Conservation (phyloP, 2,113 vertebrate species). For the Oreotrochilus melanogaster region DNA sequence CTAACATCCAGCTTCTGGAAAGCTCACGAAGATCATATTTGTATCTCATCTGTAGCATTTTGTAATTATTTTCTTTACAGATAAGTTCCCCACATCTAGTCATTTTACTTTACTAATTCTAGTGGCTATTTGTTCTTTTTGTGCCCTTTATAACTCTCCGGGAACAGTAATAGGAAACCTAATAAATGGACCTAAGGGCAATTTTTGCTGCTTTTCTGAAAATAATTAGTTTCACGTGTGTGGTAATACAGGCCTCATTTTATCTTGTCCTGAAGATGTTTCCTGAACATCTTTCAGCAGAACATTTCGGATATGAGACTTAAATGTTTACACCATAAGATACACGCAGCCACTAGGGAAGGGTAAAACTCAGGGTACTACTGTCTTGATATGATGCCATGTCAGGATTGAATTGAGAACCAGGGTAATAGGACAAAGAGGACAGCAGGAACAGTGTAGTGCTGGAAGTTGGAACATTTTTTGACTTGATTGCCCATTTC, state of each 20-base stretch:
- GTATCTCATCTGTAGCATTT: neutral
- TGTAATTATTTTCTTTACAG: neutral
- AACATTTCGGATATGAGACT: neutral
- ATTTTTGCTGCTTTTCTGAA: neutral
- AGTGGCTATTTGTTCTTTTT: neutral
- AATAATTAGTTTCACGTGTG: neutral
- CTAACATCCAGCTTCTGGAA: neutral
- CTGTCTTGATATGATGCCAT: neutral
- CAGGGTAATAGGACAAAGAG: neutral
- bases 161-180: neutral
- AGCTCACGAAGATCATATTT: neutral
- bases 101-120: neutral
- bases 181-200: neutral
- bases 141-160: neutral
- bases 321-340: neutral
- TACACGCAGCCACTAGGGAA: neutral
- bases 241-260: neutral
- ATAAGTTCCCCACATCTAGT: neutral
- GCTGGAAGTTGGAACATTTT: neutral
- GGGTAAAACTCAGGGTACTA: neutral
- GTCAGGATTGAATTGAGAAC: neutral
- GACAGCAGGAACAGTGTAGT: neutral
- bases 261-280: neutral
- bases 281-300: neutral
- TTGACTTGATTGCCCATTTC: neutral